These are phyloP conservation scores for Petaurus breviceps DNA, from an alignment of 2,113 vertebrate genomes.

Conservation along the genomic window DNA sequence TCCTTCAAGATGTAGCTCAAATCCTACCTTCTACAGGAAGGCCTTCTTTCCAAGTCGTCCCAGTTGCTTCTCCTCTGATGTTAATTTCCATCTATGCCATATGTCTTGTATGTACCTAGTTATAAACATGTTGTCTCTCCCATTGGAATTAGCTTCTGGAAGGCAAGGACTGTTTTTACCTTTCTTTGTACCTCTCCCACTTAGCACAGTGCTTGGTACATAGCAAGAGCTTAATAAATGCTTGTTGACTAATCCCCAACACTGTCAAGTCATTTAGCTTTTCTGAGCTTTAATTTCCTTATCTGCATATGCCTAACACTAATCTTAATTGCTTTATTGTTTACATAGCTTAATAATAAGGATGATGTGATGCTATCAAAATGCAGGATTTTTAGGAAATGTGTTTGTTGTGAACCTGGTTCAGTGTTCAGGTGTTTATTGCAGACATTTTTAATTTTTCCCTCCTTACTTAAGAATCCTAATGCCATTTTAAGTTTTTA, in stretches of 20 bases:
- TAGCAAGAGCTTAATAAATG: background rate
- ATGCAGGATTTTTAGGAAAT: conserved; percentile 81
- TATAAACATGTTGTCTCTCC: background rate
- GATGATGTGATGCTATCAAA: conserved; percentile 82
- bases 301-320: conserved; percentile 58
- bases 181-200: background rate
- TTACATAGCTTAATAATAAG: conserved; percentile 80
- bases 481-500: conserved; percentile 78
- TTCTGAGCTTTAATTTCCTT: background rate
- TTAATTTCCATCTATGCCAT: background rate
- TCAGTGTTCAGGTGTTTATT: conserved; percentile 76
- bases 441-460: conserved; percentile 80
- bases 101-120: background rate
- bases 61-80: background rate
- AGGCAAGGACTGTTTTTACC: background rate
- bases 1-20: background rate
- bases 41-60: background rate
- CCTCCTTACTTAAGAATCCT: conserved; percentile 52
- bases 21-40: background rate
- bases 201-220: background rate
- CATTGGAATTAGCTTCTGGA: background rate
- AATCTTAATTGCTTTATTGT: conserved; percentile 82
- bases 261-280: background rate
- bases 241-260: background rate
- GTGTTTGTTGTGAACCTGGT: conserved; percentile 77